phyloP scores from a whole-genome alignment of 1,140 invertebrate genomes.

The Procambarus virginalis region DNA sequence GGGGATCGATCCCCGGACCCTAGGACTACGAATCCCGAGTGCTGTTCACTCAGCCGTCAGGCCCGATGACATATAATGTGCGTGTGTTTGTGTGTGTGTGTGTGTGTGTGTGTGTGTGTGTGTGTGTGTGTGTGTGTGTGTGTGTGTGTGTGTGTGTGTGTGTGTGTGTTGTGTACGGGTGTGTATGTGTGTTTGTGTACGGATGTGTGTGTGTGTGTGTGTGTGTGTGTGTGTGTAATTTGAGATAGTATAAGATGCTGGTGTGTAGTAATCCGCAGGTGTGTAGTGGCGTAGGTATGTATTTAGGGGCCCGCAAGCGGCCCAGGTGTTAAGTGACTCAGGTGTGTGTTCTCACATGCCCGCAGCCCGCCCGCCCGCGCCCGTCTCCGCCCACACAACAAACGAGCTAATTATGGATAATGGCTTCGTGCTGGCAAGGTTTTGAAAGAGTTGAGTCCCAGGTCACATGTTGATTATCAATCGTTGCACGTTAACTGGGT shows the following conservation, averaged over 20 bases:
- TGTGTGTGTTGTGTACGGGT: too few species aligned
- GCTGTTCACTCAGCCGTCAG: too few species aligned
- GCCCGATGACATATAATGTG: too few species aligned
- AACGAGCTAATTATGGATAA: conserved; percentile 38
- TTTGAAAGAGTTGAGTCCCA: neutral
- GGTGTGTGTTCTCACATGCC: neutral
- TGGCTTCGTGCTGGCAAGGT: conserved; percentile 10
- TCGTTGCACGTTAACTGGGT: neutral
- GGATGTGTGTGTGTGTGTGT: neutral
- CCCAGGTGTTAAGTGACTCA: neutral
- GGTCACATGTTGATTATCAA: conserved; percentile 20
- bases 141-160: too few species aligned
- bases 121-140: too few species aligned
- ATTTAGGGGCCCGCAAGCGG: neutral
- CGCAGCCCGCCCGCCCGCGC: neutral
- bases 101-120: too few species aligned
- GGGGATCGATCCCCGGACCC: too few species aligned
- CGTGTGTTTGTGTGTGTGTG: too few species aligned
- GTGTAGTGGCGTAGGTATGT: too few species aligned
- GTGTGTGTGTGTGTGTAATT: neutral
- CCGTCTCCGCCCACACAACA: neutral
- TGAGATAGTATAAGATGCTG: too few species aligned
- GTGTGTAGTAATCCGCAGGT: neutral
- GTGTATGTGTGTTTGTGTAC: neutral
- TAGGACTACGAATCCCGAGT: too few species aligned